phyloP scores from a whole-genome alignment of 2,888 invertebrate species.

The Busseola fusca region DNA sequence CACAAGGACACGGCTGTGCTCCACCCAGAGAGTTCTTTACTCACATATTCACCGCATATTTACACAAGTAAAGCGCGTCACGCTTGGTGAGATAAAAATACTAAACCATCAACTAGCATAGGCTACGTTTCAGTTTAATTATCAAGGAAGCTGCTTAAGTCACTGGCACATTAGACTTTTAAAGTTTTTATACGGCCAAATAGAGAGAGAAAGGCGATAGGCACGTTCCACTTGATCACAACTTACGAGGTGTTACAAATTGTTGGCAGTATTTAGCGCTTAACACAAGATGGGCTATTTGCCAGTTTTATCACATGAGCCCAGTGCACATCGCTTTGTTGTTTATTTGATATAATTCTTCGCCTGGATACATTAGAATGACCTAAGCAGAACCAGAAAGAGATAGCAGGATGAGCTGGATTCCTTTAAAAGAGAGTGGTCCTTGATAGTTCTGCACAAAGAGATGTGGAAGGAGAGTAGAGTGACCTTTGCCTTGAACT shows the following conservation, averaged over 20 bases:
- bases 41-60: too few species aligned
- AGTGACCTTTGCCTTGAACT: background rate
- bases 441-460: background rate
- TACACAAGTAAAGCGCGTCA: too few species aligned
- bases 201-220: background rate
- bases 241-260: slow-evolving; percentile 20
- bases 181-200: background rate
- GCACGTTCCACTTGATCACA: slow-evolving; percentile 4
- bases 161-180: background rate
- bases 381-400: background rate
- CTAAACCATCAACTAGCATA: background rate
- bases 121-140: background rate
- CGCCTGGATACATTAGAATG: background rate
- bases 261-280: slow-evolving; percentile 17
- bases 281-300: slow-evolving; percentile 20
- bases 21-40: too few species aligned
- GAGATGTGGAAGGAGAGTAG: background rate
- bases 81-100: background rate
- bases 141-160: background rate
- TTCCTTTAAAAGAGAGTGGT: background rate
- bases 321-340: background rate
- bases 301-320: slow-evolving; percentile 16
- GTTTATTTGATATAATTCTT: background rate
- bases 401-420: background rate
- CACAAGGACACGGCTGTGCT: too few species aligned